Conservation (phyloP, 2,888 invertebrate genomes). For the Anthophora plumipes region DNA sequence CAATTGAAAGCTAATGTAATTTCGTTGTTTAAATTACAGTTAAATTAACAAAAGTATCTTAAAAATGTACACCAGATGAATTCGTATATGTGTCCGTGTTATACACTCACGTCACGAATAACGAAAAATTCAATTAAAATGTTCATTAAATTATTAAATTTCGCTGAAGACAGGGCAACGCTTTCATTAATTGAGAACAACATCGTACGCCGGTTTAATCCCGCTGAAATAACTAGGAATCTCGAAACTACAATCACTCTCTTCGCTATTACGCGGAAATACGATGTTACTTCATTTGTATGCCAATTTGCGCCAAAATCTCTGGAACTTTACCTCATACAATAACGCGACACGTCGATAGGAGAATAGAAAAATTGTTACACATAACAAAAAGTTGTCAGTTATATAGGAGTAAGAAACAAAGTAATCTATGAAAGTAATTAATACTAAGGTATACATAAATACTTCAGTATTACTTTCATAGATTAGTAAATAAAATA, state of each 20-base stretch:
- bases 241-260: slow-evolving; percentile 22
- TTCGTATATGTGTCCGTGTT: slow-evolving; percentile 8
- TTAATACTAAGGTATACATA: no score
- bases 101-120: background rate
- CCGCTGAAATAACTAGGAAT: slow-evolving; percentile 7
- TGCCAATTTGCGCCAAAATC: slow-evolving; percentile 23
- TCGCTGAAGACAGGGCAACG: background rate
- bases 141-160: slow-evolving; percentile 26
- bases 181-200: slow-evolving; percentile 24
- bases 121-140: slow-evolving; percentile 29
- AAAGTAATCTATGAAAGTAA: no score
- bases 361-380: background rate
- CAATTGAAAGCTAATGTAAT: slow-evolving; percentile 18
- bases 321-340: slow-evolving; percentile 4
- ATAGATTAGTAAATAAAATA: background rate
- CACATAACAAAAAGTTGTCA: slow-evolving; percentile 4
- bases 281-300: slow-evolving; percentile 11
- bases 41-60: slow-evolving; percentile 20
- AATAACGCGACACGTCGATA: background rate
- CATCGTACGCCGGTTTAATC: slow-evolving; percentile 12
- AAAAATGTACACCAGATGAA: slow-evolving; percentile 1
- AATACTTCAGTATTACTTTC: no score
- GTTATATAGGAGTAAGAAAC: background rate
- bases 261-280: background rate
- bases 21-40: background rate